These are phyloP conservation scores for Papilio gigon DNA, from an alignment of 2,888 invertebrate species.

Conservation along the genomic window DNA sequence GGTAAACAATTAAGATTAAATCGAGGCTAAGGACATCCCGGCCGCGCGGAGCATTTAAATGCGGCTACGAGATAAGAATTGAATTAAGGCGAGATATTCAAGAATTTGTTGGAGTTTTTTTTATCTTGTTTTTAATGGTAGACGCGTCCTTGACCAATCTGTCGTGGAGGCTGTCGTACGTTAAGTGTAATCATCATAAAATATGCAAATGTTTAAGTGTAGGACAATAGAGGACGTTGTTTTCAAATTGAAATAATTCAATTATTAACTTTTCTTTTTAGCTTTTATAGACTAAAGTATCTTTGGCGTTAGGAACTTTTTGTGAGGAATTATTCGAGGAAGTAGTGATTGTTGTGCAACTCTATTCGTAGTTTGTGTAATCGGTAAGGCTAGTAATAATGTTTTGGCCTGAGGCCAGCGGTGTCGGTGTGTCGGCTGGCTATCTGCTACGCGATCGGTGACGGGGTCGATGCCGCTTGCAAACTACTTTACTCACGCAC, in stretches of 20 bases:
- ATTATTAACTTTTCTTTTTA: neutral
- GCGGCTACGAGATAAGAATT: constrained; percentile 22
- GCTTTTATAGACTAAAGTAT: neutral
- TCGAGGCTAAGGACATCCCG: constrained; percentile 1
- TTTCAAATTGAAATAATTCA: too few relatives aligned
- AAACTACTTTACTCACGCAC: neutral
- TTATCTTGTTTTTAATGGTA: neutral
- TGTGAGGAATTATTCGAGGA: neutral
- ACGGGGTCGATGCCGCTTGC: constrained; percentile 7
- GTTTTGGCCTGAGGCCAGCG: neutral
- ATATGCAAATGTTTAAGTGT: too few relatives aligned
- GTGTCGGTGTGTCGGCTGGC: neutral
- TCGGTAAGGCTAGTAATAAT: neutral
- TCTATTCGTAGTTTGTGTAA: neutral
- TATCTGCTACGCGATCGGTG: constrained; percentile 1
- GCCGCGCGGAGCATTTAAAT: constrained; percentile 3
- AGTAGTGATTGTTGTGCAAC: neutral
- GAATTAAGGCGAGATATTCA: constrained; percentile 21
- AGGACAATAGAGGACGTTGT: too few relatives aligned
- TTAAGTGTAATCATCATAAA: neutral
- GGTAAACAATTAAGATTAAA: constrained; percentile 28
- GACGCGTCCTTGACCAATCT: neutral
- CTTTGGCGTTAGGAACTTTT: neutral
- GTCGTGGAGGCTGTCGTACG: neutral
- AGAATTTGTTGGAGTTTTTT: constrained; percentile 4